A percentile compares a stretch with the other conserved stretches of the same genome.
These are phyloP conservation scores for Catharus ustulatus DNA, from an alignment of 2,797 vertebrate genomes.

Conservation along the genomic window DNA sequence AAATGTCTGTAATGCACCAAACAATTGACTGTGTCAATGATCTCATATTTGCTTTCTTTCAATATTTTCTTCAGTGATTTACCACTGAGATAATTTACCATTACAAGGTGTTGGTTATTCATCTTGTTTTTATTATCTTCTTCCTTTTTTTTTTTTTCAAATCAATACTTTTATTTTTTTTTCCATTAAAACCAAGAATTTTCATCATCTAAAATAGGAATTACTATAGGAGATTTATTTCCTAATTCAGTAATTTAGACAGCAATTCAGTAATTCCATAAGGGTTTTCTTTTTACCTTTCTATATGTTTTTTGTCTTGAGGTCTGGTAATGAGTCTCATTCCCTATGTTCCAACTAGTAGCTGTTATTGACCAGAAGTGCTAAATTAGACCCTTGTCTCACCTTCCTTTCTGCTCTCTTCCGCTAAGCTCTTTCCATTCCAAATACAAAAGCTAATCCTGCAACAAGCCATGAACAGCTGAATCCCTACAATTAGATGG, in stretches of 20 bases:
- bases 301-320: background rate
- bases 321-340: background rate
- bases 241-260: background rate
- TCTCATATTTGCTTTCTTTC: background rate
- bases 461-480: background rate
- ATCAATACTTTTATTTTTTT: background rate
- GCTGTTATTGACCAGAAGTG: background rate
- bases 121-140: background rate
- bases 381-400: background rate
- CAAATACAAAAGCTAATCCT: background rate
- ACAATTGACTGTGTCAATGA: background rate
- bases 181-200: background rate
- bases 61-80: background rate
- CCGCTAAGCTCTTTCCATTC: background rate
- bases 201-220: background rate
- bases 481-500: background rate
- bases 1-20: background rate
- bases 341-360: background rate
- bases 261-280: background rate
- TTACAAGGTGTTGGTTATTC: background rate
- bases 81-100: background rate
- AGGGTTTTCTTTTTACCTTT: background rate
- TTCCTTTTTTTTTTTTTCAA: background rate
- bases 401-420: background rate
- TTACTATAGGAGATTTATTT: background rate